Base-by-base conservation (phyloP, 2,113 vertebrate species). In the Onychostruthus taczanowskii region DNA sequence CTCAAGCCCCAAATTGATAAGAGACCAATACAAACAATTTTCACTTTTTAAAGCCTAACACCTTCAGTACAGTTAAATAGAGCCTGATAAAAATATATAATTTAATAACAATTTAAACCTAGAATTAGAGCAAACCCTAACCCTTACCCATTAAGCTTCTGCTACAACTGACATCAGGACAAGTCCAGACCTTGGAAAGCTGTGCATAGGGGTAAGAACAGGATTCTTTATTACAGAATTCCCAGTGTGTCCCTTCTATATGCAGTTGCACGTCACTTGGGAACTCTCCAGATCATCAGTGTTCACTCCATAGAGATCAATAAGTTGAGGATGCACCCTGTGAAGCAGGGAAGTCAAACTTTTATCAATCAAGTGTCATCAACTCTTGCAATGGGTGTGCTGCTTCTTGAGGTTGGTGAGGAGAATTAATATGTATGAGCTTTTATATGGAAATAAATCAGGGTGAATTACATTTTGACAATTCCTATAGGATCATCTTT, bases 321-420 rank as follows among this genome's bases (percentile, higher is more conserved):
- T 98, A 63, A 98, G 98, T 47, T 97, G 96, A 63, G 98, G 98
- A 94, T 99, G 98, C 37, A 98, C 90, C 91, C 98, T 99, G 95
- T 69, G 86, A 97, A 97, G 92, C 41, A 44, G 91, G 68, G 72
- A 95, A 88, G 77, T 68, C 79, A 77, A 52, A 92, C 76, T 49
- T 49, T 31, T 9, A 81, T 39, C 76, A 59, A 73, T 70, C 59
- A 35, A 49, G 66, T 18, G 75, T 82, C 20, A 74, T 72, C 59
- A 94, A 21, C 17, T 74, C 15, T 73, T 47, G 56, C 49, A 62
- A n/a, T 9, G 50, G 5, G 5, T n/a, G 14, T 61, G 56, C n/a
- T 43, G 27, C 31, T 73, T 55, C 19, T 19, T 7, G 63, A 17
- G 46, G 28, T 1, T 17, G 22, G 4, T 2, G 2, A 26, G 8